phyloP scores from a whole-genome alignment of 1,140 invertebrate genomes.

The Polyergus mexicanus region DNA sequence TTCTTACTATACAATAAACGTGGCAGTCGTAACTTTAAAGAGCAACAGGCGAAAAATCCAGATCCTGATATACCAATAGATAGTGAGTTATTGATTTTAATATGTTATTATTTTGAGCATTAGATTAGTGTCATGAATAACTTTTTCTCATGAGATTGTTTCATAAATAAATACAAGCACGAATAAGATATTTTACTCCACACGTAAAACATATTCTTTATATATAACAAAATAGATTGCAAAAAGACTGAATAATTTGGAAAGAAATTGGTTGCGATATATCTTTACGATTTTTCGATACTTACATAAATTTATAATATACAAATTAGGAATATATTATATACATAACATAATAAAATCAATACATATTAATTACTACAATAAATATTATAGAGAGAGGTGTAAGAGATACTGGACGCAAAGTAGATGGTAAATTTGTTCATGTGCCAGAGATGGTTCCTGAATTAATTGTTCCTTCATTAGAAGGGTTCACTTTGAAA shows the following conservation, averaged over 20 bases:
- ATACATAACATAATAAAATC: conserved; percentile 29
- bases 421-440: conserved; percentile 87
- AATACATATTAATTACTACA: conserved; percentile 46
- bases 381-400: conserved; percentile 87
- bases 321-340: neutral
- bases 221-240: neutral
- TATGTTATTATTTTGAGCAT: neutral
- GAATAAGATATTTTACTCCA: neutral
- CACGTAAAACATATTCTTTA: conserved; percentile 8
- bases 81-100: conserved; percentile 56
- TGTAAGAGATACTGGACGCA: conserved; percentile 88
- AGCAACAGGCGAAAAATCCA: conserved; percentile 87
- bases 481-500: conserved; percentile 92
- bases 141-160: no score
- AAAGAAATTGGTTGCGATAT: neutral
- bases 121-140: conserved; percentile 19
- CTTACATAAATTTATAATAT: neutral
- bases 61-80: conserved; percentile 72
- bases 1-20: conserved; percentile 91
- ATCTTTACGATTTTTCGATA: neutral
- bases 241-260: neutral
- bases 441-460: conserved; percentile 96
- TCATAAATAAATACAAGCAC: no score
- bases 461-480: conserved; percentile 96
- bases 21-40: conserved; percentile 90